These are phyloP conservation scores for Pipra filicauda DNA, from an alignment of 2,113 vertebrate genomes.

Conservation along the genomic window DNA sequence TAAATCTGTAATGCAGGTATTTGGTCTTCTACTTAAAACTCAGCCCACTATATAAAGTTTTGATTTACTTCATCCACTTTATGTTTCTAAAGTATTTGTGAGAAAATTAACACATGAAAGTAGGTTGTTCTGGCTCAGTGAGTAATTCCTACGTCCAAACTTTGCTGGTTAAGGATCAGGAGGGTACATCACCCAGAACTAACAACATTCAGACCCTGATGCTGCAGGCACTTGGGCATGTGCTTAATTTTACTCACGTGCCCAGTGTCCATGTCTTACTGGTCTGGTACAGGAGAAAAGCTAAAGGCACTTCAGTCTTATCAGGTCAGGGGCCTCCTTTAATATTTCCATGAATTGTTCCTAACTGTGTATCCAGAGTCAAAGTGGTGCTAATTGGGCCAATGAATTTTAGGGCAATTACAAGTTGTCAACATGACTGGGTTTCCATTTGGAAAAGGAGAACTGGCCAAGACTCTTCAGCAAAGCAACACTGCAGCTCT, in stretches of 20 bases:
- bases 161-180: neutral
- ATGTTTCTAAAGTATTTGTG: neutral
- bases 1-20: slow-evolving; percentile 35
- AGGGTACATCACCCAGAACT: neutral
- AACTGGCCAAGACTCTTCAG: neutral
- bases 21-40: slow-evolving; percentile 29
- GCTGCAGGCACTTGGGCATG: neutral
- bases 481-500: neutral
- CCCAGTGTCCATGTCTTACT: neutral
- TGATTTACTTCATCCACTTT: neutral
- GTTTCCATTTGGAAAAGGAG: neutral
- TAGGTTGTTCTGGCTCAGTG: neutral
- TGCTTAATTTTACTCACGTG: neutral
- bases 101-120: neutral
- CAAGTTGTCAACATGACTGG: neutral
- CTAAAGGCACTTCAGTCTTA: slow-evolving; percentile 42
- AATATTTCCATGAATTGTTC: slow-evolving; percentile 62
- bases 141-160: neutral
- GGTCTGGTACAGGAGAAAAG: neutral
- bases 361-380: slow-evolving; percentile 2
- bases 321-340: slow-evolving; percentile 55
- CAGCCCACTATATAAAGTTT: neutral
- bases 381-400: slow-evolving; percentile 25
- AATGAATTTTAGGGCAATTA: slow-evolving; percentile 50
- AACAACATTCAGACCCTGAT: neutral